Percentiles rank a stretch among this genome's conserved stretches.
These are phyloP conservation scores for Seira sanloemensis DNA, from an alignment of 2,888 invertebrate species.

Conservation along the genomic window DNA sequence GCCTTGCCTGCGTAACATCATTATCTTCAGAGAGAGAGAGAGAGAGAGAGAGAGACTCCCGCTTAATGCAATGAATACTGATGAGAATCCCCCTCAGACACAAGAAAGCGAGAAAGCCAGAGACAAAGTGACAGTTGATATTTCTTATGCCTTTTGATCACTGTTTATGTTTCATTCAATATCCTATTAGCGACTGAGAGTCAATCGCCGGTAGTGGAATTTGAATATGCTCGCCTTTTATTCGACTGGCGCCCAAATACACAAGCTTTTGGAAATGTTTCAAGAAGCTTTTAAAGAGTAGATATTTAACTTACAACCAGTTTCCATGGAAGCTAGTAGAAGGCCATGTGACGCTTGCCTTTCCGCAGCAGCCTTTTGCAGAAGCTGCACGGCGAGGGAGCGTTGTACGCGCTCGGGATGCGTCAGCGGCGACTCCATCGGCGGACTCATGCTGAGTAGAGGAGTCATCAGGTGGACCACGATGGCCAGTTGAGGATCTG, in stretches of 20 bases:
- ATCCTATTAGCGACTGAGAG: too few relatives aligned
- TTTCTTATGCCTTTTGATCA: too few relatives aligned
- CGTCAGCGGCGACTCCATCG: conserved; percentile 88
- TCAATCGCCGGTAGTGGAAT: too few relatives aligned
- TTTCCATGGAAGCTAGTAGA: conserved; percentile 93
- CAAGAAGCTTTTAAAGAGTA: neutral
- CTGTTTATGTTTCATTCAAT: too few relatives aligned
- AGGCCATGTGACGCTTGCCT: conserved; percentile 88
- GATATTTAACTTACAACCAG: conserved; percentile 80
- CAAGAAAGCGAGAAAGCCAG: too few relatives aligned
- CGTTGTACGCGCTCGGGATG: conserved; percentile 87
- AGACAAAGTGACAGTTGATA: too few relatives aligned
- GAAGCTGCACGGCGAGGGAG: conserved; percentile 75
- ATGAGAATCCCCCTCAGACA: too few relatives aligned
- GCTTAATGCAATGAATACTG: conserved; percentile 17
- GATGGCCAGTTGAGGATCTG: conserved; percentile 90
- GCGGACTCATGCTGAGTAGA: conserved; percentile 86
- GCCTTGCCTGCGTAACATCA: too few relatives aligned
- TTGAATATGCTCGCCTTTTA: too few relatives aligned
- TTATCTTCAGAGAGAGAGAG: too few relatives aligned
- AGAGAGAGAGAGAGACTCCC: too few relatives aligned
- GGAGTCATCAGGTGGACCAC: conserved; percentile 93
- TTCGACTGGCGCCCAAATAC: too few relatives aligned
- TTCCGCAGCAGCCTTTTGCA: conserved; percentile 81
- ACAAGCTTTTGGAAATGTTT: neutral